Percentiles rank a stretch among this genome's conserved stretches.
phyloP scores from a whole-genome alignment of 2,113 vertebrate species.

The Cervus canadensis region DNA sequence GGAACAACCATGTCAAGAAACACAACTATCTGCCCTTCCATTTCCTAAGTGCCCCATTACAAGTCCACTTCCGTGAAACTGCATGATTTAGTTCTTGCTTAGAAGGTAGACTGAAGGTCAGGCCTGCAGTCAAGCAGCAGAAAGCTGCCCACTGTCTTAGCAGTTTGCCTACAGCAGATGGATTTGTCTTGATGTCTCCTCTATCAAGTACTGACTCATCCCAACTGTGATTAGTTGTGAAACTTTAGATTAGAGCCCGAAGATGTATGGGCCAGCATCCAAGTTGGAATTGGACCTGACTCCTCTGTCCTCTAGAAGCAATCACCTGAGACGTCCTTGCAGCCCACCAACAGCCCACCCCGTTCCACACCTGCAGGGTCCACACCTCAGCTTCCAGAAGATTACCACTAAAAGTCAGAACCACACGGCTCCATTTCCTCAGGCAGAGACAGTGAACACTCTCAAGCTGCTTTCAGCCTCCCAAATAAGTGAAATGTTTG shows the following conservation, averaged over 20 bases:
- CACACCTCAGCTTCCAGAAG: conserved; percentile 60
- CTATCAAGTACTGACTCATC: neutral
- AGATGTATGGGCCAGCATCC: neutral
- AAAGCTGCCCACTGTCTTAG: neutral
- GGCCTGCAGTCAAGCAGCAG: neutral
- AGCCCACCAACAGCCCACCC: conserved; percentile 25
- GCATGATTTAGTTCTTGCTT: neutral
- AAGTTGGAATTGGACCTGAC: neutral
- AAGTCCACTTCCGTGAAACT: neutral
- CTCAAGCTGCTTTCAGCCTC: conserved; percentile 77
- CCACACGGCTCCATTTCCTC: conserved; percentile 41
- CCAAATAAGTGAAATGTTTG: conserved; percentile 82
- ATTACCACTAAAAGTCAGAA: conserved; percentile 73
- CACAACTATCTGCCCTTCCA: neutral
- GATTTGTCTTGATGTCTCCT: neutral
- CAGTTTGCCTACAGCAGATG: neutral
- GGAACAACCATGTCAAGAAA: neutral
- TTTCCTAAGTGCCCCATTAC: neutral
- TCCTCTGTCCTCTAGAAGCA: neutral
- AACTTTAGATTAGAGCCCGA: neutral
- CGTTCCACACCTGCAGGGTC: conserved; percentile 31
- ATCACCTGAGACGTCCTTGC: neutral
- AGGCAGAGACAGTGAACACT: conserved; percentile 62
- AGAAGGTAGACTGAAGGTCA: neutral
- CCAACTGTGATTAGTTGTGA: neutral